These are phyloP conservation scores for Empidonax traillii DNA, from an alignment of 2,113 vertebrate species.

Conservation along the genomic window DNA sequence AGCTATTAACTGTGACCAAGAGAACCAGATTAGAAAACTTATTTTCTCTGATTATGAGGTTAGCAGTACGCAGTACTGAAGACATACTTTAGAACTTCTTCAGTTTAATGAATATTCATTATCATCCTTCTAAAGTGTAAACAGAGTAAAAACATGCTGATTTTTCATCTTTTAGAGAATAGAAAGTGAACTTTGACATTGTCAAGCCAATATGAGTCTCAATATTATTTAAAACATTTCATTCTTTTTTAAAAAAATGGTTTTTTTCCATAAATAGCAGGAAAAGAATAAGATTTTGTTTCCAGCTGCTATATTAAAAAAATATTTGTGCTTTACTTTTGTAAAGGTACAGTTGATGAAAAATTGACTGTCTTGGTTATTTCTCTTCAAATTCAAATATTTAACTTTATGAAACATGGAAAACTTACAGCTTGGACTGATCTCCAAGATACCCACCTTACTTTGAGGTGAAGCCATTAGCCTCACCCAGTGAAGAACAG, in stretches of 20 bases:
- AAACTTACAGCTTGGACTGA: not conserved
- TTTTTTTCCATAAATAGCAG: not conserved
- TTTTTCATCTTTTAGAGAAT: not conserved
- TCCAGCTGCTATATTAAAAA: not conserved
- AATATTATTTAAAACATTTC: not conserved
- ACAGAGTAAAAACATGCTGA: not conserved
- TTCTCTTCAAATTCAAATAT: not conserved
- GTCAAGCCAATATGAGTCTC: not conserved
- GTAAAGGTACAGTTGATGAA: not conserved
- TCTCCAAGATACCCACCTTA: not conserved
- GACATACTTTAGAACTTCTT: not conserved
- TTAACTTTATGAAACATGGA: not conserved
- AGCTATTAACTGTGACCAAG: not conserved
- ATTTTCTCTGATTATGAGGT: not conserved
- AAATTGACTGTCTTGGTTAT: not conserved
- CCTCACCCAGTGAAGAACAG: not conserved
- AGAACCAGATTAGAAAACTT: not conserved
- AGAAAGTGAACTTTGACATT: not conserved
- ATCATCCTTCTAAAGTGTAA: not conserved
- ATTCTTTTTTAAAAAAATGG: not conserved
- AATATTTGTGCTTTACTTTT: not conserved
- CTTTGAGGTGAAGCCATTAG: not conserved
- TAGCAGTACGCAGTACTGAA: not conserved
- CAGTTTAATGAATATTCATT: not conserved
- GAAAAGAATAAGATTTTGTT: not conserved